Evolutionary conservation across 2,888 invertebrate genomes (phyloP), one percentile per base, ranked within the genome.

Genomic region (Lepidonotus clava): DNA sequence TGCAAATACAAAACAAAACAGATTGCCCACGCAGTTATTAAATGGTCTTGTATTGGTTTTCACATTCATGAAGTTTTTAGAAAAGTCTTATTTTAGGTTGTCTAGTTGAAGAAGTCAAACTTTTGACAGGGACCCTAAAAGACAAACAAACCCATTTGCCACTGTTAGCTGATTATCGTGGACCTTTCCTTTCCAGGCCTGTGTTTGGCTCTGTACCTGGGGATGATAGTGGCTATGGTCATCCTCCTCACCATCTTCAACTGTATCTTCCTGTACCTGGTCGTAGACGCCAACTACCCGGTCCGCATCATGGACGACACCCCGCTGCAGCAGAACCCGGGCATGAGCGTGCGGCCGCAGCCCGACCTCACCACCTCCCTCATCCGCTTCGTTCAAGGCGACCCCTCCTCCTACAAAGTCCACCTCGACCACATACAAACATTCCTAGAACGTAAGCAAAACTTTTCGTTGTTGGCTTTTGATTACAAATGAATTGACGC

Each of bases 341-440:
- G 84, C 51, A 38, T 89, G 77, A 86, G 85, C 4, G 83, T 88
- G 14, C 77, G 89, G 34, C 99, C 99, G 89, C 97, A 97, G 97
- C 98, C 90, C 24, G 98, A 98, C 92, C 97, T 98, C 91, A 98
- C 98, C 95, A 98, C 98, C 94, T 98, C 98, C 89, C 96, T 99
- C 92, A 97, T 99, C 95, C 98, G 98, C 97, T 98, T 98, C 96
- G 97, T 96, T 94, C 86, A 88, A 36, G 89, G 89, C 8, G 89
- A 92, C 56, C 88, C 88, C 0, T 86, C 87, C 61, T 91, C 91
- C 51, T 94, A 91, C 86, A 91, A 91, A 53, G 90, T 89, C 21
- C 92, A 92, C 87, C 92, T 92, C 6, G 91, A 92, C 84, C 92
- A 92, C 88, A 91, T 93, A 85, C 91, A 91, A 85, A 91, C 95